Evolutionary conservation across 1,140 invertebrate genomes (phyloP).

Genomic region (Lepidurus arcticus): DNA sequence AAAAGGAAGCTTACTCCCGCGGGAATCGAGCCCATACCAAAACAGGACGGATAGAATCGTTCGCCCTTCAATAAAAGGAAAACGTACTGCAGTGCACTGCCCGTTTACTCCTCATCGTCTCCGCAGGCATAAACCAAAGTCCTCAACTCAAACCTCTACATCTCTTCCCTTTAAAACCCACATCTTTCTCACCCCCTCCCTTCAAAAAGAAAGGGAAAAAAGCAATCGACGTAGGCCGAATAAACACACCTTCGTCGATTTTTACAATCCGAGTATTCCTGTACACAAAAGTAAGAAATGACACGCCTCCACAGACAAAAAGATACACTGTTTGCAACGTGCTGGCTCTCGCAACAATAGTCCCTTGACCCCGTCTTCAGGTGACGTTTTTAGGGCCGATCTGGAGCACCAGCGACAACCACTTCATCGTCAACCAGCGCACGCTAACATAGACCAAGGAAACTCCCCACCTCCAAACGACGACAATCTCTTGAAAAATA

Average conservation of each 20-base stretch:
- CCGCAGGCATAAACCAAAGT: neutral
- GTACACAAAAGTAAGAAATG: neutral
- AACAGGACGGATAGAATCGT: neutral
- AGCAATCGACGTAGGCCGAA: neutral
- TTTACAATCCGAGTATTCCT: neutral
- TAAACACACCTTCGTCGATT: neutral
- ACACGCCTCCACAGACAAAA: neutral
- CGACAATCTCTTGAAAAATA: neutral
- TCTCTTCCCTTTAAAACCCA: neutral
- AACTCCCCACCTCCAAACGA: neutral
- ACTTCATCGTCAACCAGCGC: neutral
- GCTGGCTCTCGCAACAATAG: neutral
- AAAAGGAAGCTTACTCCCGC: neutral
- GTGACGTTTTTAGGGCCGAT: slow-evolving; percentile 10
- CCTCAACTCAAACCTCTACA: neutral
- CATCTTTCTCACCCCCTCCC: neutral
- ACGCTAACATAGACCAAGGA: neutral
- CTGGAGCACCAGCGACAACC: slow-evolving; percentile 12
- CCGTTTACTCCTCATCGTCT: neutral
- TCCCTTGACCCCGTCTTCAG: slow-evolving; percentile 12
- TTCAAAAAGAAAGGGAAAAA: neutral
- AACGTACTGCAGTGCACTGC: neutral
- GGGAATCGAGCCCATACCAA: neutral
- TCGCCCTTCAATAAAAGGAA: neutral
- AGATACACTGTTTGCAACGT: neutral